A percentile compares a stretch with the other conserved stretches of the same genome.
Conservation (phyloP, 2,113 vertebrate species). For the Gallinago media region DNA sequence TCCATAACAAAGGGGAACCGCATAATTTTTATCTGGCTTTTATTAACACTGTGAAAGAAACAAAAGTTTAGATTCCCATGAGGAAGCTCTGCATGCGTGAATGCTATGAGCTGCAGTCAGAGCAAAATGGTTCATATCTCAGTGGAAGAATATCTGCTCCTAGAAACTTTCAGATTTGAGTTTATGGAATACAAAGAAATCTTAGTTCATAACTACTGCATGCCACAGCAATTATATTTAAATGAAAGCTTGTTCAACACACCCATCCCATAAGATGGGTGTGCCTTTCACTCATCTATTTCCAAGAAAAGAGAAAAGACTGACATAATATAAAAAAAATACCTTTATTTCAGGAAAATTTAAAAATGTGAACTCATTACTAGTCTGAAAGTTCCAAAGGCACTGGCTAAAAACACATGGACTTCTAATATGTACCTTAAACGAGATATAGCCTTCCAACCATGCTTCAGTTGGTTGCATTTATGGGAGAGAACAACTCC, state of each 20-base stretch:
- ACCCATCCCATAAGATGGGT: background rate
- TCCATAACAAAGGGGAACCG: background rate
- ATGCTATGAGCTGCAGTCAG: background rate
- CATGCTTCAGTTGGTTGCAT: rapidly evolving
- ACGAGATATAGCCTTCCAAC: background rate
- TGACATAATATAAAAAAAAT: background rate
- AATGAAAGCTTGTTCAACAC: background rate
- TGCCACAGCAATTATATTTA: background rate
- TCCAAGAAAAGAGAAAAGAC: background rate
- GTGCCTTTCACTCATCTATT: background rate
- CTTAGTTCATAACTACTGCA: background rate
- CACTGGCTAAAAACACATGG: background rate
- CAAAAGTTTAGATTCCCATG: background rate
- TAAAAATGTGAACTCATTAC: background rate
- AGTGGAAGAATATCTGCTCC: background rate
- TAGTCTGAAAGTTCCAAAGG: background rate
- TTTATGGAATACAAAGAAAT: background rate
- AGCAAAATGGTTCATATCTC: background rate
- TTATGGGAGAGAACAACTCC: background rate
- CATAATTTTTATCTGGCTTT: background rate
- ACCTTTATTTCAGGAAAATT: background rate
- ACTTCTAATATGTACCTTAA: background rate
- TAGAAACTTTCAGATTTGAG: background rate
- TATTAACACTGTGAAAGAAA: background rate
- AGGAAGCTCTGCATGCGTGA: background rate